A percentile compares a stretch with the other conserved stretches of the same genome.
Conservation (phyloP, 2,113 vertebrate species). For the Circaetus gallicus region DNA sequence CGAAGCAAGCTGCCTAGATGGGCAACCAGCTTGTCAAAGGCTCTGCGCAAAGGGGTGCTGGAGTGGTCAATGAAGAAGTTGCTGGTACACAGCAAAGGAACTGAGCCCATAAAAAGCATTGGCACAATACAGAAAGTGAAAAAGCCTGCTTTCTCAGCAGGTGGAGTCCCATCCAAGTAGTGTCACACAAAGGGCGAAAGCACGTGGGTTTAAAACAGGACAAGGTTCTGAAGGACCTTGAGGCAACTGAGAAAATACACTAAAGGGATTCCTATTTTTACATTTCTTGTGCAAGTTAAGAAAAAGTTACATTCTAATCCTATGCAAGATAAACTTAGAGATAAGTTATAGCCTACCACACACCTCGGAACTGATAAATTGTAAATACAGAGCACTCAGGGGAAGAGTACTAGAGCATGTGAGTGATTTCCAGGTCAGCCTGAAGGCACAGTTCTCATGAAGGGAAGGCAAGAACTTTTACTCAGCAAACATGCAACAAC, state of each 20-base stretch:
- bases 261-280: not conserved
- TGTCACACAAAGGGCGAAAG: not conserved
- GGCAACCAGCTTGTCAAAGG: not conserved
- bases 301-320: not conserved
- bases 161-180: not conserved
- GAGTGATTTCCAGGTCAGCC: not conserved
- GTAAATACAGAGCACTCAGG: not conserved
- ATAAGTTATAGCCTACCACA: fast-evolving
- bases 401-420: not conserved
- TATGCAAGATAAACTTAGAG: not conserved
- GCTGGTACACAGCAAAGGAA: not conserved
- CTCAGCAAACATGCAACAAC: not conserved
- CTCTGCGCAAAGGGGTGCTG: not conserved
- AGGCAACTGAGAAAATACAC: not conserved
- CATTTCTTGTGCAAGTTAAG: not conserved
- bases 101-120: fast-evolving
- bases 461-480: not conserved
- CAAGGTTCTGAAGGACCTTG: not conserved
- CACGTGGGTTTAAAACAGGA: not conserved
- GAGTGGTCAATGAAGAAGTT: not conserved
- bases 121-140: not conserved
- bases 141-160: not conserved
- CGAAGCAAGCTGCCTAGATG: not conserved
- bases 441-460: not conserved
- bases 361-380: not conserved